A percentile compares a stretch with the other conserved stretches of the same genome.
Conservation (phyloP, 2,888 invertebrate genomes). For the Zaprionus bogoriensis region DNA sequence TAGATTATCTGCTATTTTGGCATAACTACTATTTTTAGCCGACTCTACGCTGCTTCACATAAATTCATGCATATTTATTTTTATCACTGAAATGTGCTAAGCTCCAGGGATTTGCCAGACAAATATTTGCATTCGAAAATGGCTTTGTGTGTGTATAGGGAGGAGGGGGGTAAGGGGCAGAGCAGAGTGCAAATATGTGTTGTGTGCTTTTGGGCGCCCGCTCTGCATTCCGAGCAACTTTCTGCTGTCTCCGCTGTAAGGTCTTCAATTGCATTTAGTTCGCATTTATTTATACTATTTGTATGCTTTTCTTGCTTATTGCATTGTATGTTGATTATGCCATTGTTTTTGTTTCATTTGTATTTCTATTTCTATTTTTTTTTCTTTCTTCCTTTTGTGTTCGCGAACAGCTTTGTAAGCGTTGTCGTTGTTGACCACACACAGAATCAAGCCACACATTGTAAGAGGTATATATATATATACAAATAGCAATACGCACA, state of each 20-base stretch:
- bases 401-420: constrained; percentile 67
- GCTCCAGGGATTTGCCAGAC: not conserved
- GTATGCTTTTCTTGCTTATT: constrained; percentile 4
- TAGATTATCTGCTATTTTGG: no score
- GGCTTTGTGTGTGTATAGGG: no score
- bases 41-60: constrained; percentile 24
- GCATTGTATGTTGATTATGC: constrained; percentile 25
- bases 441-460: not conserved
- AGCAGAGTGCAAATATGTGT: constrained; percentile 27
- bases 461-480: constrained; percentile 27
- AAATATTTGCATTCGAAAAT: constrained; percentile 3
- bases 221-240: no score
- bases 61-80: no score
- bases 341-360: constrained; percentile 39
- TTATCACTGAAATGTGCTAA: no score
- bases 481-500: constrained; percentile 2
- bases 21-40: no score
- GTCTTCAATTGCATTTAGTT: constrained; percentile 1
- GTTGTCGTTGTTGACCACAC: constrained; percentile 59
- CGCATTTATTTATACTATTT: constrained; percentile 17
- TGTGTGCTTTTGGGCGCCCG: constrained; percentile 32
- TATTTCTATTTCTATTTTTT: constrained; percentile 30
- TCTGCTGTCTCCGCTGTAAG: no score
- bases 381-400: constrained; percentile 43
- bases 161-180: no score